These are phyloP conservation scores for Crossocerus cetratus DNA, from an alignment of 2,888 invertebrate species.

Conservation along the genomic window DNA sequence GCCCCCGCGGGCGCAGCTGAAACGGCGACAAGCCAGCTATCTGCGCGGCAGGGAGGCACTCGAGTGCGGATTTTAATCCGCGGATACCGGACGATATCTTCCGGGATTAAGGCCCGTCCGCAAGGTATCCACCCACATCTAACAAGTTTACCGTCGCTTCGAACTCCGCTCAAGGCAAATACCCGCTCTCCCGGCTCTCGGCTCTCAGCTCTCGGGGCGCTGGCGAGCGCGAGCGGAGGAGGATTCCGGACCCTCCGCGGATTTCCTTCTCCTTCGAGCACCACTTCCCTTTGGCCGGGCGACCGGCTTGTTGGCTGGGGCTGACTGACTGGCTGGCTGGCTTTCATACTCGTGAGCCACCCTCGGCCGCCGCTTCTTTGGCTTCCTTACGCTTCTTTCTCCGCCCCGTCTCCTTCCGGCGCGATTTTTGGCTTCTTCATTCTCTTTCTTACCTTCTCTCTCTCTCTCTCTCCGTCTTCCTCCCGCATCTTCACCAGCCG, in stretches of 20 bases:
- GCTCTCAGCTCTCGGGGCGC: constrained; percentile 25
- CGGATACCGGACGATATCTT: constrained; percentile 71
- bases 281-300: neutral
- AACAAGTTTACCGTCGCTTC: constrained; percentile 60
- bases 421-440: neutral
- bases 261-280: neutral
- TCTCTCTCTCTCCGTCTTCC: neutral
- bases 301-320: no score
- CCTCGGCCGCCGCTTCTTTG: constrained; percentile 8
- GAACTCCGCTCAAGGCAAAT: constrained; percentile 61
- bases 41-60: constrained; percentile 51
- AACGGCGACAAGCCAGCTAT: constrained; percentile 57
- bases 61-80: constrained; percentile 74
- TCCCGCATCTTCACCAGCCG: neutral
- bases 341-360: neutral
- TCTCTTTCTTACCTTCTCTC: neutral
- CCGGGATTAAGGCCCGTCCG: constrained; percentile 66
- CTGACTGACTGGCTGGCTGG: neutral
- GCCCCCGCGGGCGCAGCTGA: constrained; percentile 3
- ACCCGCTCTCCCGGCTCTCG: constrained; percentile 24
- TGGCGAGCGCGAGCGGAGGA: constrained; percentile 27
- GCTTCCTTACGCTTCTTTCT: neutral
- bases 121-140: constrained; percentile 49
- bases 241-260: neutral
- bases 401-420: neutral